These are phyloP conservation scores for Psettodes erumei DNA, from an alignment of 2,113 vertebrate species.

Conservation along the genomic window DNA sequence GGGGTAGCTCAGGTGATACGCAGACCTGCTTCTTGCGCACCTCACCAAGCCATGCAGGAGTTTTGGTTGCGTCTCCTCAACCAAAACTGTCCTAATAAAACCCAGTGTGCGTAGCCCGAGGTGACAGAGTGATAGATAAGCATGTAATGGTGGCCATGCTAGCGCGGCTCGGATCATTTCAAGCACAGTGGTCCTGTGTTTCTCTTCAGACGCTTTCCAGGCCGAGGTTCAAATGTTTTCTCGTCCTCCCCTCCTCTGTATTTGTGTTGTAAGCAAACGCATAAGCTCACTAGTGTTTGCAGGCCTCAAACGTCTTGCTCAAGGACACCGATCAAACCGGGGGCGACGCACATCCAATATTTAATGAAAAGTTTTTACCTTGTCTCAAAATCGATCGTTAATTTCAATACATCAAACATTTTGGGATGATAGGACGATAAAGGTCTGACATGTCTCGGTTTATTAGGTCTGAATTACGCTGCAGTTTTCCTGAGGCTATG, in stretches of 20 bases:
- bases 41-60: constrained; percentile 59
- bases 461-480: neutral
- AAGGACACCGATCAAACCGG: neutral
- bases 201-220: constrained; percentile 34
- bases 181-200: constrained; percentile 47
- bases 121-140: constrained; percentile 67
- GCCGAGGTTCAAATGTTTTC: constrained; percentile 28
- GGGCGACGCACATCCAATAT: neutral
- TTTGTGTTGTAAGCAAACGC: constrained; percentile 36
- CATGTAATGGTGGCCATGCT: constrained; percentile 64
- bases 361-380: neutral
- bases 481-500: neutral
- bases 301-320: neutral
- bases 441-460: neutral
- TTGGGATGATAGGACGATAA: neutral
- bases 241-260: constrained; percentile 13
- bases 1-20: constrained; percentile 45
- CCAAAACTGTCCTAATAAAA: constrained; percentile 72
- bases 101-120: constrained; percentile 47
- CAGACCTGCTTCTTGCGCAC: constrained; percentile 50
- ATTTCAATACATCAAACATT: neutral
- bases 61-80: constrained; percentile 59
- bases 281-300: neutral
- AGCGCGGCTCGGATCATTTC: constrained; percentile 64
- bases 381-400: neutral